Conservation (phyloP, 2,113 vertebrate species). For the Oreochromis niloticus region DNA sequence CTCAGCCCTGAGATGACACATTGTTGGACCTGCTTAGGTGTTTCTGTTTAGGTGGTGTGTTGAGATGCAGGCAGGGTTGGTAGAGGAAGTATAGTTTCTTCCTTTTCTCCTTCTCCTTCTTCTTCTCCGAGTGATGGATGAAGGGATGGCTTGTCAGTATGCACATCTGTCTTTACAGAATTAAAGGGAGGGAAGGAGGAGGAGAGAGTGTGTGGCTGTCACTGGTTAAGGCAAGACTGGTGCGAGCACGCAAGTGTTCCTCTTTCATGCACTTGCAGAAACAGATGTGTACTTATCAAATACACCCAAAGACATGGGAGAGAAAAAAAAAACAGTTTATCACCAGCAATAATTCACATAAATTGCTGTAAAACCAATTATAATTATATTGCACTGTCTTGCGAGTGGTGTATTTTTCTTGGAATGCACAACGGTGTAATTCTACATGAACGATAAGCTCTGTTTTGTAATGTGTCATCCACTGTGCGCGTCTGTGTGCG, state of each 20-base stretch:
- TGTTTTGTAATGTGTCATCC: conserved; percentile 22
- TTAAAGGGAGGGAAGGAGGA: neutral
- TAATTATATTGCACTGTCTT: conserved; percentile 20
- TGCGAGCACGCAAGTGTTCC: conserved; percentile 13
- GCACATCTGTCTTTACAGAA: conserved; percentile 53
- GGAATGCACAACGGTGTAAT: conserved; percentile 22
- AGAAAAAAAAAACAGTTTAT: neutral
- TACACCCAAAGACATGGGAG: neutral
- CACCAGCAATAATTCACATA: conserved; percentile 10
- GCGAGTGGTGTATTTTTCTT: conserved; percentile 20
- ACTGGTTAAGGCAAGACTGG: conserved; percentile 26
- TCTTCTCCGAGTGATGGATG: conserved; percentile 30
- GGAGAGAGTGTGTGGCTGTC: conserved; percentile 9
- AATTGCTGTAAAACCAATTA: neutral
- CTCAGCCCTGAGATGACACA: conserved; percentile 34
- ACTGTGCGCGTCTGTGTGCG: neutral
- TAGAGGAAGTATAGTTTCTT: neutral
- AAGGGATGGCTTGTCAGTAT: conserved; percentile 28
- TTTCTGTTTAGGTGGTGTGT: conserved; percentile 46
- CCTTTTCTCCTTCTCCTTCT: neutral
- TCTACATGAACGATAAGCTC: conserved; percentile 14
- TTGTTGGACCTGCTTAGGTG: conserved; percentile 30
- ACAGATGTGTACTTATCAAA: conserved; percentile 46
- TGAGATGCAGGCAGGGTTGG: conserved; percentile 31
- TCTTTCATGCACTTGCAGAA: conserved; percentile 32